Conservation (phyloP, 2,797 vertebrate species). For the Epinephelus malabaricus region DNA sequence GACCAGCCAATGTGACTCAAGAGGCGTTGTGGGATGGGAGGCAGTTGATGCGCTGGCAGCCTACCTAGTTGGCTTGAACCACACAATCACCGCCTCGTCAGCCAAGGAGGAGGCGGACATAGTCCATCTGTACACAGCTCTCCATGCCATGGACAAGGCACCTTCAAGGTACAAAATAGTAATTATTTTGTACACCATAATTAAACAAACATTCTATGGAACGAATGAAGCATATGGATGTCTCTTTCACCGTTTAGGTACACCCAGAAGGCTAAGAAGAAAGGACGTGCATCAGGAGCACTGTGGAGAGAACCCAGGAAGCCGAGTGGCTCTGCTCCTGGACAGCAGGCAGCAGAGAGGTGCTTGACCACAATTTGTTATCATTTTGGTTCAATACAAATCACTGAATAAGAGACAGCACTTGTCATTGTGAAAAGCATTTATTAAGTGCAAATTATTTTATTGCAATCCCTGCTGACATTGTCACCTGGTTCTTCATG, state of each 20-base stretch:
- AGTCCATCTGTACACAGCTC: not conserved
- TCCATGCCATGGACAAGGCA: constrained; percentile 12
- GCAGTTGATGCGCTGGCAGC: not conserved
- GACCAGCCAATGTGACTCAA: constrained; percentile 11
- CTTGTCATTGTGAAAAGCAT: too few species aligned
- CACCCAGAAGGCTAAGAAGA: constrained; percentile 10
- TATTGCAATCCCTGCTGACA: too few species aligned
- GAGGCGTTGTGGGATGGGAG: constrained; percentile 2
- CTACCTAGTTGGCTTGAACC: constrained; percentile 3
- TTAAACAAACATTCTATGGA: not conserved
- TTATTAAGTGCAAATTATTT: too few species aligned
- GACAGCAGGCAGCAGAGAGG: not conserved
- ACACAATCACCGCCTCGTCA: not conserved
- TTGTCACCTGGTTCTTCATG: too few species aligned
- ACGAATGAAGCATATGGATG: not conserved
- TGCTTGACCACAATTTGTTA: not conserved
- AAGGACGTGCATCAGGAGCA: not conserved
- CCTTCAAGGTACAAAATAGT: constrained; percentile 5
- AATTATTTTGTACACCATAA: constrained; percentile 1
- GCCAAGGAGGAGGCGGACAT: constrained; percentile 19
- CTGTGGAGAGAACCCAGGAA: constrained; percentile 13
- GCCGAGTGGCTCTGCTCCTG: constrained; percentile 25
- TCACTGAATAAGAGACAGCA: too few species aligned
- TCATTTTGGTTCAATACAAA: too few species aligned
- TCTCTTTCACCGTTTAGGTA: not conserved